phyloP scores from a whole-genome alignment of 2,888 invertebrate genomes.

The Nysson spinosus region DNA sequence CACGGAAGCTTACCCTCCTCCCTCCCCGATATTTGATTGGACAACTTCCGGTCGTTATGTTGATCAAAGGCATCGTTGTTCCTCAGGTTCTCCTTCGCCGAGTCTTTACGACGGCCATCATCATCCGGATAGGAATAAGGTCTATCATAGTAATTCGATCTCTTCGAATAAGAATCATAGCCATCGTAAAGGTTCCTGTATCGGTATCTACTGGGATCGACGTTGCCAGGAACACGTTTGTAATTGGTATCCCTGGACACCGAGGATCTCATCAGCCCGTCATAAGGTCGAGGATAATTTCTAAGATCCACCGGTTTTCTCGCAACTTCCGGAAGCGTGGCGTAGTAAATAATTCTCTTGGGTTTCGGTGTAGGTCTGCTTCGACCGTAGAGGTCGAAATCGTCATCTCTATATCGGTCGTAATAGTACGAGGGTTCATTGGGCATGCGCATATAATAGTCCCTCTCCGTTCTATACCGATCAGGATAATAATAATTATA shows the following conservation, averaged over 20 bases:
- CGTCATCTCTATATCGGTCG: conserved; percentile 69
- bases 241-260: conserved; percentile 49
- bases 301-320: conserved; percentile 73
- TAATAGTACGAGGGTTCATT: conserved; percentile 58
- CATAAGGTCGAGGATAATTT: conserved; percentile 67
- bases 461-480: conserved; percentile 69
- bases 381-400: conserved; percentile 67
- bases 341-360: conserved; percentile 76
- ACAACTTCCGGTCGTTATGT: conserved; percentile 52
- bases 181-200: conserved; percentile 63
- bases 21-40: conserved; percentile 47
- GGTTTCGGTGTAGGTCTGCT: conserved; percentile 66
- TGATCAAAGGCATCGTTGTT: conserved; percentile 44
- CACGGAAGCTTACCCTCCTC: conserved; percentile 66
- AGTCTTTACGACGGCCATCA: conserved; percentile 33
- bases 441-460: conserved; percentile 64
- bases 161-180: conserved; percentile 67
- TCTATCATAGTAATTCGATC: conserved; percentile 57
- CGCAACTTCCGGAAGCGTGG: conserved; percentile 76
- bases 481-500: conserved; percentile 66
- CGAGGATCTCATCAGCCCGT: conserved; percentile 52
- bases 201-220: conserved; percentile 65
- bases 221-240: conserved; percentile 61
- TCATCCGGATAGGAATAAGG: conserved; percentile 56
- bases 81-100: conserved; percentile 42